These are phyloP conservation scores for Sebastes steindachneri DNA, from an alignment of 2,797 vertebrate genomes.

Conservation along the genomic window DNA sequence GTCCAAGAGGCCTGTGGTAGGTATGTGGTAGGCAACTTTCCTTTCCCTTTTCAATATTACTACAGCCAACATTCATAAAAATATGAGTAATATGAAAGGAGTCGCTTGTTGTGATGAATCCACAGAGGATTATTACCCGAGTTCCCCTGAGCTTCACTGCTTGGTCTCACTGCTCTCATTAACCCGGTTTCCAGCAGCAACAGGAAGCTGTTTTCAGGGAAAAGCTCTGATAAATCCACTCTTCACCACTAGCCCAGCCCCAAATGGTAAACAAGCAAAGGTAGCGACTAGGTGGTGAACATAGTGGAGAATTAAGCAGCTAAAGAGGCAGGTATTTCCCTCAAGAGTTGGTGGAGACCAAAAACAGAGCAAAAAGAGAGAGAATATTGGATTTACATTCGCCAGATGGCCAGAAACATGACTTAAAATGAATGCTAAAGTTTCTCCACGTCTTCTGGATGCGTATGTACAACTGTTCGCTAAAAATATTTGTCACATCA, in stretches of 20 bases:
- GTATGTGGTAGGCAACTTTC: neutral
- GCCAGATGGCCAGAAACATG: neutral
- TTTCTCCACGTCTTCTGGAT: neutral
- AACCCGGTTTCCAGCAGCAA: conserved; percentile 8
- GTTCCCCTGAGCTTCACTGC: neutral
- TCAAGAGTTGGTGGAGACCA: neutral
- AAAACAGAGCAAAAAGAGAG: neutral
- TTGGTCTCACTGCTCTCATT: neutral
- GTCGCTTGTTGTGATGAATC: neutral
- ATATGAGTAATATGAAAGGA: neutral
- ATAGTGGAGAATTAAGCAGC: neutral
- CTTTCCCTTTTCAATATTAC: neutral
- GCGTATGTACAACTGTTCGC: neutral
- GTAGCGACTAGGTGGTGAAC: neutral
- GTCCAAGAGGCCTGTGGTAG: neutral
- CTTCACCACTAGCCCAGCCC: neutral
- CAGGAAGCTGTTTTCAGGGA: neutral
- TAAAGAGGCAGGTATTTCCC: neutral
- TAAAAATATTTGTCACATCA: neutral
- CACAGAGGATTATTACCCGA: neutral
- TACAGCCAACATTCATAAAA: neutral
- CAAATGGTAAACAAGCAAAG: neutral
- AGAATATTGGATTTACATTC: neutral
- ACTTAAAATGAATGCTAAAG: neutral
- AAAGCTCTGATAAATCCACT: neutral